phyloP scores from a whole-genome alignment of 1,140 invertebrate genomes.

The Acarapis woodi region DNA sequence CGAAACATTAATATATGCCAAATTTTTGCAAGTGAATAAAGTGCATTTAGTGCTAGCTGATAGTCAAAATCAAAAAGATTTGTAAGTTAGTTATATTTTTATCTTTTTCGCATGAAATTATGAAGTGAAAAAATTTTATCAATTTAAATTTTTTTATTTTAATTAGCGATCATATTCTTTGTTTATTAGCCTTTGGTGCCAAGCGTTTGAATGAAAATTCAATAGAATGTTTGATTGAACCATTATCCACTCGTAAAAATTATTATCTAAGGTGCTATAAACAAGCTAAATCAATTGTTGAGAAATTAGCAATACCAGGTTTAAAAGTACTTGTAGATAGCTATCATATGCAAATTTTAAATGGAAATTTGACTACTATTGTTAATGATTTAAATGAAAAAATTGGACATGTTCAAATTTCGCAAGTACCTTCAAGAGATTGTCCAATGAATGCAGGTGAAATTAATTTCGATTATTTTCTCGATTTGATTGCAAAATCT shows the following conservation, averaged over 20 bases:
- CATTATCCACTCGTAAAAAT: conserved; percentile 3
- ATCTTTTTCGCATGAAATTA: not conserved
- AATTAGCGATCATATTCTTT: not conserved
- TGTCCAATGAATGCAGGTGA: conserved; percentile 7
- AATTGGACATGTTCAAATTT: conserved; percentile 10
- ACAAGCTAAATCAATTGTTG: conserved; percentile 1
- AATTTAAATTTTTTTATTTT: conserved; percentile 2
- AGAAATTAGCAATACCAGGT: conserved; percentile 7
- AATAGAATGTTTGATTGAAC: conserved; percentile 8
- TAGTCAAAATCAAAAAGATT: conserved; percentile 1
- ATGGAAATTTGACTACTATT: conserved; percentile 7
- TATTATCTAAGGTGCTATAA: conserved; percentile 10
- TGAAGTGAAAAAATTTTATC: not conserved
- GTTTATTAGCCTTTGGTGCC: conserved; percentile 3
- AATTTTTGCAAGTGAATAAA: conserved; percentile 4
- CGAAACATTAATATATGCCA: conserved; percentile 3
- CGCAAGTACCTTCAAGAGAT: conserved; percentile 8
- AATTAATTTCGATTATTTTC: conserved; percentile 7
- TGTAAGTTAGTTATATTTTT: conserved; percentile 1
- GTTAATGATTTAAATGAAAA: conserved; percentile 1
- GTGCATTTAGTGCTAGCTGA: conserved; percentile 8
- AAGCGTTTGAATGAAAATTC: not conserved
- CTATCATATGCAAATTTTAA: conserved; percentile 8
- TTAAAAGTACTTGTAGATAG: conserved; percentile 9
- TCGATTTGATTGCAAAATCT: not conserved